Conservation (phyloP, 2,888 invertebrate genomes). For the Rhagonycha fulva region DNA sequence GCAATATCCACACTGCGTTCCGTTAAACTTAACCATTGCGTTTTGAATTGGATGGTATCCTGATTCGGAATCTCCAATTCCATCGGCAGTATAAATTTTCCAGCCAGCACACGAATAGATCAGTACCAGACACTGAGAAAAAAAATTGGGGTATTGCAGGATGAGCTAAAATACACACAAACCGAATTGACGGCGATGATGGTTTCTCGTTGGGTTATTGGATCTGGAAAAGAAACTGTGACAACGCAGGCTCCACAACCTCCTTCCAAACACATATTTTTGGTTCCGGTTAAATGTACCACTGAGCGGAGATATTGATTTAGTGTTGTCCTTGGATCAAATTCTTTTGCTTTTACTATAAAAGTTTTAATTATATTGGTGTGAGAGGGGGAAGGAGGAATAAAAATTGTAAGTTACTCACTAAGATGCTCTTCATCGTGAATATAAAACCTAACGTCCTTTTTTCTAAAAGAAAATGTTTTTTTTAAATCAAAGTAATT, state of each 20-base stretch:
- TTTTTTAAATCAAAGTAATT: no score
- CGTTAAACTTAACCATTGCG: slow-evolving; percentile 57
- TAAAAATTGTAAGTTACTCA: slow-evolving; percentile 54
- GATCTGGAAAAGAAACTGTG: slow-evolving; percentile 55
- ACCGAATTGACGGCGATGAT: slow-evolving; percentile 69
- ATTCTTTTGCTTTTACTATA: slow-evolving; percentile 49
- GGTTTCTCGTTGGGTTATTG: slow-evolving; percentile 56
- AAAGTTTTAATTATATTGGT: slow-evolving; percentile 65
- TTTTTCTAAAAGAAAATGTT: slow-evolving; percentile 43
- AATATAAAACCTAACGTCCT: not conserved
- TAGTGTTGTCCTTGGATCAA: slow-evolving; percentile 61
- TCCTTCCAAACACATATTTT: slow-evolving; percentile 73
- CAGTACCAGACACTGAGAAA: slow-evolving; percentile 58
- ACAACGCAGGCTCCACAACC: slow-evolving; percentile 73
- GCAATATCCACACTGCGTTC: slow-evolving; percentile 41
- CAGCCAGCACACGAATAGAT: slow-evolving; percentile 62
- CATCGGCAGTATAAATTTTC: slow-evolving; percentile 72
- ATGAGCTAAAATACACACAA: slow-evolving; percentile 41
- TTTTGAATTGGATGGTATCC: slow-evolving; percentile 69
- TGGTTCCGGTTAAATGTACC: slow-evolving; percentile 68
- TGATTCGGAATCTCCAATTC: slow-evolving; percentile 63
- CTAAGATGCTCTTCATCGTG: not conserved
- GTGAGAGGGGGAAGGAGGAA: slow-evolving; percentile 50
- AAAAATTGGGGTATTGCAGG: not conserved
- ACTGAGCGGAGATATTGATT: slow-evolving; percentile 67